Evolutionary conservation across 64 coral and sea anemone species (phyloP).

Genomic region (Pachyseris speciosa): DNA sequence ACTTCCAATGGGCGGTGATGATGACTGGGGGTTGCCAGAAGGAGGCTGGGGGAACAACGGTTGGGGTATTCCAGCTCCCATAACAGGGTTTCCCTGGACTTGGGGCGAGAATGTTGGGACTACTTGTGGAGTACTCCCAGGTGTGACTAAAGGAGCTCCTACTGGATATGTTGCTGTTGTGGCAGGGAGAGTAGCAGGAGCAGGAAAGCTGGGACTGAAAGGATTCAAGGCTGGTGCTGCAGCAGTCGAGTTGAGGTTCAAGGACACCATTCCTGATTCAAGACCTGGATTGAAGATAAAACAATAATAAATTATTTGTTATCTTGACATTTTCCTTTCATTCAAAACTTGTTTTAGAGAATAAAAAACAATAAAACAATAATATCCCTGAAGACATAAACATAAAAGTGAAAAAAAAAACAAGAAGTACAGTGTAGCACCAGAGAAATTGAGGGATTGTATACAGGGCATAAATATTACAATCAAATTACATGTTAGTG

Average conservation of each 20-base stretch:
- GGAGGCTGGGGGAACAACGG: not conserved
- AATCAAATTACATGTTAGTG: too few relatives aligned
- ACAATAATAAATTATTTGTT: not conserved
- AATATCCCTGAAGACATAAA: too few relatives aligned
- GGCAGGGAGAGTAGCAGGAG: constrained; percentile 14
- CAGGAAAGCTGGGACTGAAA: constrained; percentile 64
- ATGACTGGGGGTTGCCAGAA: not conserved
- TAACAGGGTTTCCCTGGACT: constrained; percentile 5
- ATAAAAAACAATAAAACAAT: too few relatives aligned
- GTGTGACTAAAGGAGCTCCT: constrained; percentile 6
- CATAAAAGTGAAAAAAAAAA: too few relatives aligned
- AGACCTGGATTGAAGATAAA: constrained; percentile 33
- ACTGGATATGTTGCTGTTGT: constrained; percentile 47
- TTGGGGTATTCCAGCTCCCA: not conserved
- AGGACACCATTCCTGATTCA: constrained; percentile 73
- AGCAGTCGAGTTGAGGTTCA: constrained; percentile 74
- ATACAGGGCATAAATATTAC: too few relatives aligned
- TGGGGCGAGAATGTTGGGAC: constrained; percentile 20
- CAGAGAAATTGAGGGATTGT: too few relatives aligned
- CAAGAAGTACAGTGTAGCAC: too few relatives aligned
- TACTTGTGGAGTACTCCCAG: constrained; percentile 12
- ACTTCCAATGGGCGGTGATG: constrained; percentile 19
- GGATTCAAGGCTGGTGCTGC: constrained; percentile 78
- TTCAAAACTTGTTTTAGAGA: too few relatives aligned
- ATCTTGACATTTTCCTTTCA: too few relatives aligned